Percentiles rank a stretch among this genome's conserved stretches.
These are phyloP conservation scores for Cryptophagus acutangulus DNA, from an alignment of 2,888 invertebrate species.

Conservation along the genomic window DNA sequence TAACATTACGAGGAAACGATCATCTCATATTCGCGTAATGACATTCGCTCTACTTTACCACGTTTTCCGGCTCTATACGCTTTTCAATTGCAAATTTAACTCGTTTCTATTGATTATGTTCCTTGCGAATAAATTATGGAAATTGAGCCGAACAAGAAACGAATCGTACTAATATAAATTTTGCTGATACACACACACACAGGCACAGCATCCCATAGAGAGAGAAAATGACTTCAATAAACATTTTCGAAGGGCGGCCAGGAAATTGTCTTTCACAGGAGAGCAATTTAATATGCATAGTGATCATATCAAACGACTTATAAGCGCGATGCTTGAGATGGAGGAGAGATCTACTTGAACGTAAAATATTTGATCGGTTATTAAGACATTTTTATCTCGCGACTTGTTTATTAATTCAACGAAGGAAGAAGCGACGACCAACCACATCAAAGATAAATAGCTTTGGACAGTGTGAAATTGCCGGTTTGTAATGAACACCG, in stretches of 20 bases:
- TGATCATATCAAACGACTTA: conserved; percentile 5
- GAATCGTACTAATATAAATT: too few species aligned
- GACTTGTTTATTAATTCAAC: too few species aligned
- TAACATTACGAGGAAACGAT: conserved; percentile 18
- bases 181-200: conserved; percentile 28
- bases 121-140: too few species aligned
- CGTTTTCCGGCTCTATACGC: too few species aligned
- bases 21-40: conserved; percentile 7
- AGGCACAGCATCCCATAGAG: too few species aligned
- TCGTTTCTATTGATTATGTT: too few species aligned
- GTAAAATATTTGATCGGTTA: conserved; percentile 23
- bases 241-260: conserved; percentile 24
- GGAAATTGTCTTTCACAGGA: conserved; percentile 12
- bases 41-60: too few species aligned
- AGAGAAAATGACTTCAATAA: conserved; percentile 27
- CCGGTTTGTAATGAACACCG: conserved; percentile 1
- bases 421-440: too few species aligned
- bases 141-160: too few species aligned
- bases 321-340: background rate
- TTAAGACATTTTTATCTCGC: background rate
- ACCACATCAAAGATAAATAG: too few species aligned
- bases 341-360: conserved; percentile 9
- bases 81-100: too few species aligned
- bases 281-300: conserved; percentile 8
- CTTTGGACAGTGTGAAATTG: conserved; percentile 1